A percentile compares a stretch with the other conserved stretches of the same genome.
Evolutionary conservation across 2,113 vertebrate species (phyloP).

Genomic region (Xiphorhynchus elegans): DNA sequence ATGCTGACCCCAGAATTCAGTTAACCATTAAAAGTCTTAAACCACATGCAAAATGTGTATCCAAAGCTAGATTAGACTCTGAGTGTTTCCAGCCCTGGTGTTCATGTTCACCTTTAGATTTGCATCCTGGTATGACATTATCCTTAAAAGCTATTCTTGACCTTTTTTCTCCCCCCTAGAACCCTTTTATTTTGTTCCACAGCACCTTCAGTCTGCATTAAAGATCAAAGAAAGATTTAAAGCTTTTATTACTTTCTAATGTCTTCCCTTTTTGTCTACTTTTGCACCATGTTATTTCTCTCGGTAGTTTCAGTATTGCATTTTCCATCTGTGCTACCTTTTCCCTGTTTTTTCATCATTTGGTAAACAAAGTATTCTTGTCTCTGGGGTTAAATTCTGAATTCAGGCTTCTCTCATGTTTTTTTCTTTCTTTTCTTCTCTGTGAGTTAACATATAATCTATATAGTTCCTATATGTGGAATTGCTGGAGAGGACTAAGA

Average conservation of each 20-base stretch:
- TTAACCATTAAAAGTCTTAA: background rate
- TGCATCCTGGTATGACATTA: conserved; percentile 5
- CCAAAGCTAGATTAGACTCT: background rate
- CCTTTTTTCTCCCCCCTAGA: background rate
- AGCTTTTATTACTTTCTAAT: conserved; percentile 54
- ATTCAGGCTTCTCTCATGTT: background rate
- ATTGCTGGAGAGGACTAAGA: background rate
- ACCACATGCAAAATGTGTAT: background rate
- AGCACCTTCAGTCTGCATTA: background rate
- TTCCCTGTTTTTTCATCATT: background rate
- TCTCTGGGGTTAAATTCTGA: background rate
- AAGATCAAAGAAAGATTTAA: conserved; percentile 66
- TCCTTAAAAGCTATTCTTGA: conserved; percentile 15
- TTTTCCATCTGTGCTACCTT: background rate
- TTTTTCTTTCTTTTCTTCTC: background rate
- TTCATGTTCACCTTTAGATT: background rate
- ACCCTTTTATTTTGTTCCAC: conserved; percentile 56
- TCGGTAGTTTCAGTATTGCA: background rate
- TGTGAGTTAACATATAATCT: background rate
- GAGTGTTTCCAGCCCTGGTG: background rate
- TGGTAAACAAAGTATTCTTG: background rate
- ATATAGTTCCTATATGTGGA: background rate
- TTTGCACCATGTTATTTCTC: background rate
- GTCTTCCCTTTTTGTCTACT: conserved; percentile 40
- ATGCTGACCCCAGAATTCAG: background rate